phyloP scores from a whole-genome alignment of 2,113 vertebrate species.

The Microtus richardsoni region DNA sequence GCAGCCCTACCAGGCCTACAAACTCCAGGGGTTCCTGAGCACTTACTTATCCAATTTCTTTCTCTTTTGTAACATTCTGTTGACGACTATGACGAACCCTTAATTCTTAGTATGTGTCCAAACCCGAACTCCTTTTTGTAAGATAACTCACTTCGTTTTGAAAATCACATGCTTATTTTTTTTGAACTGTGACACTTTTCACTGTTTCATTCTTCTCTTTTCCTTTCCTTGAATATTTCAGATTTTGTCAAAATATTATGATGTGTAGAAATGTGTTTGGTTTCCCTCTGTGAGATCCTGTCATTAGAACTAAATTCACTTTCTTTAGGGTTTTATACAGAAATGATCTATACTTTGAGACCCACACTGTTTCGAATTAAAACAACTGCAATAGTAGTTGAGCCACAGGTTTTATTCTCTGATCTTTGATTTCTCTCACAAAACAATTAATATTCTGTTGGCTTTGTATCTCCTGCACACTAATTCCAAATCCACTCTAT shows the following conservation, averaged over 20 bases:
- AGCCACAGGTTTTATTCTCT: background rate
- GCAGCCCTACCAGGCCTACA: background rate
- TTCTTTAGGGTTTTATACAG: conserved; percentile 17
- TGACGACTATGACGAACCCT: background rate
- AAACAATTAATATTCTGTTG: conserved; percentile 67
- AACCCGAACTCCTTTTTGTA: background rate
- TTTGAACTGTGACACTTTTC: background rate
- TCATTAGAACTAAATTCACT: conserved; percentile 18
- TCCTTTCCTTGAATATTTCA: background rate
- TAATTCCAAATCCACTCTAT: conserved; percentile 59
- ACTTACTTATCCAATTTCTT: background rate
- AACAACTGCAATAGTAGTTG: conserved; percentile 30
- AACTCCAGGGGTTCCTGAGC: background rate
- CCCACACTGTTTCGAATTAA: conserved; percentile 9
- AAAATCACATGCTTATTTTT: background rate
- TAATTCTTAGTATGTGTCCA: background rate
- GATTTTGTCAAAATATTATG: conserved; percentile 70
- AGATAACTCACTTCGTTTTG: conserved; percentile 31
- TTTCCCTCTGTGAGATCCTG: conserved; percentile 43
- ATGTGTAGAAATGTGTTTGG: conserved; percentile 43
- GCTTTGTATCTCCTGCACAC: conserved; percentile 45
- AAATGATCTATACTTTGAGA: conserved; percentile 22
- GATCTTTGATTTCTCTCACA: conserved; percentile 56
- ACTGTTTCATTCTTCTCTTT: conserved; percentile 14
- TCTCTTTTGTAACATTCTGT: background rate